phyloP scores from a whole-genome alignment of 1,140 invertebrate species.

The Aleiodes sp. region DNA sequence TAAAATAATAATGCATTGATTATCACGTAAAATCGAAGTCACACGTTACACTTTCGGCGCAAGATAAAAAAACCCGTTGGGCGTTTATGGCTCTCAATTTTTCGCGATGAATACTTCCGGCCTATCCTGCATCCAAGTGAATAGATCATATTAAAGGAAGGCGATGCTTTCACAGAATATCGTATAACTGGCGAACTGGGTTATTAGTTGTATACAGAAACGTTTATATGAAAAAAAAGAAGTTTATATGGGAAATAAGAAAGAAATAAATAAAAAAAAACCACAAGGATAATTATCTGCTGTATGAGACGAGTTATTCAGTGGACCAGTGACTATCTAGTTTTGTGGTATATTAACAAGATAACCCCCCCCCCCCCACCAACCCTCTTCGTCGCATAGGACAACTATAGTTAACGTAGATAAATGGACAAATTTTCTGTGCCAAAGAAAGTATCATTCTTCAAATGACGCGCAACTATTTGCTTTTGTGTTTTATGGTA shows the following conservation, averaged over 20 bases:
- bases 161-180: background rate
- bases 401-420: background rate
- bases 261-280: no score
- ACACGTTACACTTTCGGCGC: background rate
- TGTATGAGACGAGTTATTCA: background rate
- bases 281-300: background rate
- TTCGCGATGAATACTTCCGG: background rate
- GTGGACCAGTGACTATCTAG: background rate
- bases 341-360: background rate
- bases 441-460: conserved; percentile 51
- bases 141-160: background rate
- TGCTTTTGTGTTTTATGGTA: background rate
- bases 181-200: no score
- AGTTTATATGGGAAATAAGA: no score
- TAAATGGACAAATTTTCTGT: conserved; percentile 39
- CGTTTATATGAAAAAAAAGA: no score
- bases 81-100: background rate
- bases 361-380: no score
- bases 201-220: no score
- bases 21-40: background rate
- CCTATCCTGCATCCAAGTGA: background rate
- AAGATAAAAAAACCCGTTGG: background rate
- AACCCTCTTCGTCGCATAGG: no score
- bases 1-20: background rate
- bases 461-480: conserved; percentile 41